Evolutionary conservation across 2,113 vertebrate species (phyloP), one percentile per base, ranked within the genome.

Genomic region (Acrocephalus arundinaceus): DNA sequence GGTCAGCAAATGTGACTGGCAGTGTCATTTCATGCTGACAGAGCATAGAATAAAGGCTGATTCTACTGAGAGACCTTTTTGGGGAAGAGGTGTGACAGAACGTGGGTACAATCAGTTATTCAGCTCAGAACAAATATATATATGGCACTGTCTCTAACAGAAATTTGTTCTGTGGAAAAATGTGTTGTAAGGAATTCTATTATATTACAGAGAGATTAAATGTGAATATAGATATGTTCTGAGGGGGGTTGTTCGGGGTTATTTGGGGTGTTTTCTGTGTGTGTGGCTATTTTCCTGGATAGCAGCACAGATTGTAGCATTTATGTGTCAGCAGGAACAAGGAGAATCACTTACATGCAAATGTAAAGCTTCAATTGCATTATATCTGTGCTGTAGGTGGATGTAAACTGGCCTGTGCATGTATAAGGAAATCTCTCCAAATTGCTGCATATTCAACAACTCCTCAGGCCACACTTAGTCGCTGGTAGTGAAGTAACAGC

Each of bases 21-120:
- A 57, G 80, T 93, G 74, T 45, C 91, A 76, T 97, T 97, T 80
- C 76, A 83, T 93, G 96, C 89, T 93, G 76, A 73, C 13, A 3
- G 72, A 78, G 82, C 43, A 82, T 25, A 55, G 70, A 74, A 79
- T 49, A 71, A 30, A 80, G 82, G 84, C 72, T 67, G 71, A 85
- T 97, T 90, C 35, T 92, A 89, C 91, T 90, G 80, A 81, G 92
- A 46, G 62, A 24, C 65, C 21, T 89, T 89, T 90, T 65, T 65
- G 46, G 66, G 77, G n/a, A 82, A 87, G 82, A 86, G 88, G 2
- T 93, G 73, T 15, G 18, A 77, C 63, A 90, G 78, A 94, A 48
- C 10, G 12, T 77, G 90, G 65, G 35, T 61, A 43, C 92, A 91
- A 48, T 95, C 63, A 68, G 33, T 92, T 93, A 75, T 71, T 96